Evolutionary conservation across 2,797 vertebrate genomes (phyloP), one percentile per base, ranked within the genome.

Genomic region (Mastacembelus armatus): DNA sequence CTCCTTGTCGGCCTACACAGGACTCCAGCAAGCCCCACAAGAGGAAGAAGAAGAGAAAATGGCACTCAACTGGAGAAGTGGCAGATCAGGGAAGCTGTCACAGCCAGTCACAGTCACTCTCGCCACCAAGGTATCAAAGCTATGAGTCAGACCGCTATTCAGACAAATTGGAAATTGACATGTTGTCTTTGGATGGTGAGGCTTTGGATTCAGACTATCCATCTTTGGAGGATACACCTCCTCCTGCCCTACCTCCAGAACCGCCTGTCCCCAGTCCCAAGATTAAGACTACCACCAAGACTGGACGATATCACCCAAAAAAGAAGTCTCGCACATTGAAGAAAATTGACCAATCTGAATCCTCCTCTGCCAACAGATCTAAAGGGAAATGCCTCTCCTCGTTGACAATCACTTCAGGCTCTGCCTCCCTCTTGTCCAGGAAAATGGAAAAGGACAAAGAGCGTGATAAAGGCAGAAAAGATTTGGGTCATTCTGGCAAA

Each of bases 141-240:
- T 94, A 93, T 0, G 92, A 94, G 61, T 94, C 93, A 0, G 93
- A 94, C 35, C 91, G 64, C 40, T 91, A 91, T 43, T 93, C 91
- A 0, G 92, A 94, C 36, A 93, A 90, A 66, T 67, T 93, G 29
- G 94, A 89, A 22, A 88, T 90, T 0, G 96, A 92, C 4, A 90
- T 94, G 67, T 89, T 86, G 3, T 94, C 95, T 35, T 85, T 95
- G 29, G 95, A 95, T 10, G 94, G 94, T 1, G 94, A 94, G 80
- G 94, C 93, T 24, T 73, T 94, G 54, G 94, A 94, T 80, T 94
- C 94, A 0, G 94, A 95, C 83, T 94, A 95, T 75, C 94, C 93
- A 0, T 94, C 92, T 16, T 63, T 93, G 16, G 92, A 93, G 56
- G 93, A 94, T 42, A 92, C 91, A 0, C 91, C 93, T 40, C 89